phyloP scores from a whole-genome alignment of 2,888 invertebrate genomes.

The Ommatoiulus sabulosus region DNA sequence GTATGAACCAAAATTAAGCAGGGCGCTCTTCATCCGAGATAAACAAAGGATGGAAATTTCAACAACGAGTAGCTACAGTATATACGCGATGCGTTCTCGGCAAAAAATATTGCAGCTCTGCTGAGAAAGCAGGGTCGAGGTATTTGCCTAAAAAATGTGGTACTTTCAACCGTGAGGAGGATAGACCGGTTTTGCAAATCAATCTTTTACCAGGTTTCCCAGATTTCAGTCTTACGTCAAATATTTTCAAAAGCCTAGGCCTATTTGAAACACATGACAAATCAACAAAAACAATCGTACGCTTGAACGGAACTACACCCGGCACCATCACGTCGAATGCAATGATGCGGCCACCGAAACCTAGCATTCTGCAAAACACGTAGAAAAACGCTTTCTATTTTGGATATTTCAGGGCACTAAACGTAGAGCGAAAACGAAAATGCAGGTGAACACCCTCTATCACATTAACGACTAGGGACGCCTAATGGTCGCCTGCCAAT shows the following conservation, averaged over 20 bases:
- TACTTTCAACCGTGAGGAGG: background rate
- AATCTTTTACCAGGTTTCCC: slow-evolving; percentile 31
- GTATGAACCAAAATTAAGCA: background rate
- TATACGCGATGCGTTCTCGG: background rate
- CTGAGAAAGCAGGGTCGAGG: background rate
- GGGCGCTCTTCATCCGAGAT: background rate
- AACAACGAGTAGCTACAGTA: background rate
- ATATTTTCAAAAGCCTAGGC: slow-evolving; percentile 26
- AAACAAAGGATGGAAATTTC: background rate
- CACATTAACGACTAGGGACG: slow-evolving; percentile 33
- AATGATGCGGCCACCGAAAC: background rate
- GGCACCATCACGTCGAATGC: background rate
- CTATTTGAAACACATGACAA: background rate
- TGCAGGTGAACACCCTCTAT: slow-evolving; percentile 35
- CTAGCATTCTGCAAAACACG: background rate
- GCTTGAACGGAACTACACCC: background rate
- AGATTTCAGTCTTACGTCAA: background rate
- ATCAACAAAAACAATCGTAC: background rate
- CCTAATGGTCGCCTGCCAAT: slow-evolving; percentile 18
- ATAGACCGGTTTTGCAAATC: slow-evolving; percentile 13
- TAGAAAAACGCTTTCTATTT: background rate
- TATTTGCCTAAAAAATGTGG: background rate
- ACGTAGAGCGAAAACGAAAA: background rate
- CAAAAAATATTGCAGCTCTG: too few relatives aligned
- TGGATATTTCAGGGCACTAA: background rate